phyloP scores from a whole-genome alignment of 1,140 invertebrate genomes.

The Leptonema lineaticorne region DNA sequence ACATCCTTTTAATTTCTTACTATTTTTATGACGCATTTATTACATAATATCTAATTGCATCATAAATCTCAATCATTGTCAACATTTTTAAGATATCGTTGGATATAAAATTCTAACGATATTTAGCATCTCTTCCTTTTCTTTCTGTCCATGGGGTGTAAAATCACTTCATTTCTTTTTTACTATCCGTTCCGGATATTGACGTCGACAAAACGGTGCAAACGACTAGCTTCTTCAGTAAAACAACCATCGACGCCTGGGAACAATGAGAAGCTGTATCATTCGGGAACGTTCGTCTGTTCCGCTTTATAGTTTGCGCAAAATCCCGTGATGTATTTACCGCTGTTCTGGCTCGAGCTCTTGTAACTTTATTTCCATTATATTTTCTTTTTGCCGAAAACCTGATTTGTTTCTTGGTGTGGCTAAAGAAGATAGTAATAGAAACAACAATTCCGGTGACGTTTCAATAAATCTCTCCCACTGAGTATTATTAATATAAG shows the following conservation, averaged over 20 bases:
- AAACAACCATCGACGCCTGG: conserved; percentile 11
- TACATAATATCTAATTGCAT: no score
- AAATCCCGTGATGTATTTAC: conserved; percentile 13
- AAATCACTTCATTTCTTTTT: conserved; percentile 10
- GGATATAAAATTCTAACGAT: no score
- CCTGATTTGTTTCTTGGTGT: background rate
- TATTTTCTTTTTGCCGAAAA: conserved; percentile 1
- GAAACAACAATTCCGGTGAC: background rate
- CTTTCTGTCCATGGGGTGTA: no score
- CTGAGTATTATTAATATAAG: background rate
- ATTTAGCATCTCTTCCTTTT: no score
- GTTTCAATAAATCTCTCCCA: background rate
- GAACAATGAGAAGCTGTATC: conserved; percentile 10
- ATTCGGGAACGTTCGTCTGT: conserved; percentile 3
- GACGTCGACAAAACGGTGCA: background rate
- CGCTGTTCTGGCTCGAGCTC: background rate
- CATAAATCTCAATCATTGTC: no score
- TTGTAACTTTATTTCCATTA: conserved; percentile 12
- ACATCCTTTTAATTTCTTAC: background rate
- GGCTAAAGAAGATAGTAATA: background rate
- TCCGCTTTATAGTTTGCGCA: conserved; percentile 3
- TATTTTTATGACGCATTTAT: no score
- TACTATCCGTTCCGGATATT: background rate
- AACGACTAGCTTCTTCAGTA: background rate
- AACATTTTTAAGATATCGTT: no score